These are phyloP conservation scores for Nemotelus nigrinus DNA, from an alignment of 2,888 invertebrate genomes.

Conservation along the genomic window DNA sequence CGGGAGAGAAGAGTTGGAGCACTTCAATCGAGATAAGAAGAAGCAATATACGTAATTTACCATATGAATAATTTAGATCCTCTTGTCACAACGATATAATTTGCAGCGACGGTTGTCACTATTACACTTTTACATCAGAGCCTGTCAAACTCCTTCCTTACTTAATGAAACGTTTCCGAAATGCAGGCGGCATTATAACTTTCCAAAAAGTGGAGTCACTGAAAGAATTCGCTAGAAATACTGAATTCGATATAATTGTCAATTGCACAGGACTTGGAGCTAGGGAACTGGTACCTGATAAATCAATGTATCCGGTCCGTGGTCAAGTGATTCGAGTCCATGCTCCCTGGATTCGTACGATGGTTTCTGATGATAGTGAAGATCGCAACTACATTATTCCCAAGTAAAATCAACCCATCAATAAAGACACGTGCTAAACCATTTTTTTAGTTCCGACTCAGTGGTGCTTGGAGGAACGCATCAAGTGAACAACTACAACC, in stretches of 20 bases:
- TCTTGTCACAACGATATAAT: constrained; percentile 59
- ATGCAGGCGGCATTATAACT: constrained; percentile 69
- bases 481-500: constrained; percentile 73
- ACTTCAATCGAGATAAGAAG: constrained; percentile 59
- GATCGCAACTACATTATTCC: constrained; percentile 79
- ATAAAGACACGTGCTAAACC: too few relatives aligned
- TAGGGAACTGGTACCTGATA: constrained; percentile 71
- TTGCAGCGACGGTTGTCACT: constrained; percentile 62
- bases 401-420: constrained; percentile 68
- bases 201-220: constrained; percentile 68
- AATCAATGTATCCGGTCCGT: constrained; percentile 72
- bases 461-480: constrained; percentile 82
- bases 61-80: too few relatives aligned
- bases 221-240: constrained; percentile 62
- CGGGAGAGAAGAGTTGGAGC: constrained; percentile 59
- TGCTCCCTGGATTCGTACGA: constrained; percentile 75
- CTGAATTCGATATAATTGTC: constrained; percentile 74
- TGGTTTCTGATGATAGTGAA: constrained; percentile 70
- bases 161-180: constrained; percentile 71
- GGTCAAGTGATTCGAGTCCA: constrained; percentile 78
- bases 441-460: constrained; percentile 66
- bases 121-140: constrained; percentile 75
- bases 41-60: constrained; percentile 63
- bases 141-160: constrained; percentile 73
- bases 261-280: constrained; percentile 83